phyloP scores from a whole-genome alignment of 2,113 vertebrate genomes.

The Cyphomyrus plagiostoma region DNA sequence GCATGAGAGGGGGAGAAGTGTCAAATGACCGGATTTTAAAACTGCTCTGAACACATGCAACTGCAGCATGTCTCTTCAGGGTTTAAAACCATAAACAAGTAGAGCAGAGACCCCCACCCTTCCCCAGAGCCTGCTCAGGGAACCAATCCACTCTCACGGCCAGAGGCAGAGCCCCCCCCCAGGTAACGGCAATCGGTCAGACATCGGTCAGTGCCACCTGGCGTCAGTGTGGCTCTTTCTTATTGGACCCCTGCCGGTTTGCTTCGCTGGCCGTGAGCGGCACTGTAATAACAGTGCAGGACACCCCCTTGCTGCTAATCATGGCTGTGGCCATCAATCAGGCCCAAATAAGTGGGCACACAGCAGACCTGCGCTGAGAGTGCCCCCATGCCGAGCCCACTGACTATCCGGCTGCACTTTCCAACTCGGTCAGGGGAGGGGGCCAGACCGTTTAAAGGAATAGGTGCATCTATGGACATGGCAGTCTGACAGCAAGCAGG shows the following conservation, averaged over 20 bases:
- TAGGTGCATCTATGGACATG: no score
- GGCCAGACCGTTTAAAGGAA: background rate
- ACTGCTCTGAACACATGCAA: background rate
- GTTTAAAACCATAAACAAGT: background rate
- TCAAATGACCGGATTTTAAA: background rate
- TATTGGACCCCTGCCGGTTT: constrained; percentile 44
- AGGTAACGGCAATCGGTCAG: background rate
- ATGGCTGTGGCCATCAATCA: constrained; percentile 64
- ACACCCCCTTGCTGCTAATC: constrained; percentile 72
- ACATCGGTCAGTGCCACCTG: constrained; percentile 51
- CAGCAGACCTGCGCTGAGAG: background rate
- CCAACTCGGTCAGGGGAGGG: background rate
- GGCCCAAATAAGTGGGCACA: background rate
- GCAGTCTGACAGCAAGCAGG: background rate
- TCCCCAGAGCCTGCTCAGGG: background rate
- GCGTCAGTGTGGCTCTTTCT: constrained; percentile 50
- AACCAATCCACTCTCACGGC: background rate
- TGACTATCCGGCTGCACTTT: background rate
- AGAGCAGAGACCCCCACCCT: background rate
- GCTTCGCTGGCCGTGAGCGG: constrained; percentile 50
- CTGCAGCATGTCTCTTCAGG: background rate
- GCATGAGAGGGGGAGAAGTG: background rate
- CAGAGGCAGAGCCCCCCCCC: background rate
- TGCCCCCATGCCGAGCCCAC: constrained; percentile 39
- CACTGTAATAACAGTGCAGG: constrained; percentile 65